Evolutionary conservation across 2,797 vertebrate genomes (phyloP).

Genomic region (Bradypodion pumilum): DNA sequence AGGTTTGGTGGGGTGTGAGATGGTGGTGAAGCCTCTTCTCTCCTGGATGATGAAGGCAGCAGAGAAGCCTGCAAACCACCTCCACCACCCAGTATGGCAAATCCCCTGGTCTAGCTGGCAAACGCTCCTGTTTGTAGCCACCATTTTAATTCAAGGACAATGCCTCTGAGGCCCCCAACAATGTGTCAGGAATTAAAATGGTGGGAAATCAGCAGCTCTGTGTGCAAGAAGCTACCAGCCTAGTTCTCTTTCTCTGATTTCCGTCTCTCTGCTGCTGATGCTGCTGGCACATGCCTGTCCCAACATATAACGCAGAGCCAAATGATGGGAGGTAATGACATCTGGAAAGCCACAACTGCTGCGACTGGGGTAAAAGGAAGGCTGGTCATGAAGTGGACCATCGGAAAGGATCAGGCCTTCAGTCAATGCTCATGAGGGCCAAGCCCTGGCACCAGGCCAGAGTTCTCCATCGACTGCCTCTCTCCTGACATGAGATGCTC

Average conservation of each 20-base stretch:
- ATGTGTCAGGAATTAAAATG: background rate
- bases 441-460: background rate
- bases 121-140: background rate
- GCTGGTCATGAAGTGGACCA: too few species aligned
- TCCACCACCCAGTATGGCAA: too few species aligned
- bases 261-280: too few species aligned
- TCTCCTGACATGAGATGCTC: background rate
- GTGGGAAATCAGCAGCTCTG: background rate
- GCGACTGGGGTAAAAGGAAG: background rate
- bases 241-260: too few species aligned
- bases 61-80: background rate
- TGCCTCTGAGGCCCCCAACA: background rate
- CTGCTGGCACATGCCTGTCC: background rate
- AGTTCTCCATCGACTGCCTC: background rate
- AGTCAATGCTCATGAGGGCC: background rate
- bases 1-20: background rate
- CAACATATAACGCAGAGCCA: too few species aligned
- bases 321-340: too few species aligned
- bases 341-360: too few species aligned
- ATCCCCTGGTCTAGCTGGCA: too few species aligned
- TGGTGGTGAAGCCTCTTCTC: background rate
- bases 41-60: background rate
- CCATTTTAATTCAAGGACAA: background rate
- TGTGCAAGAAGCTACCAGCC: background rate
- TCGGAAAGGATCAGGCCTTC: background rate